Percentiles rank a stretch among this genome's conserved stretches.
phyloP scores from a whole-genome alignment of 92 coral and sea anemone genomes.

The Umimayanthus kanabou region DNA sequence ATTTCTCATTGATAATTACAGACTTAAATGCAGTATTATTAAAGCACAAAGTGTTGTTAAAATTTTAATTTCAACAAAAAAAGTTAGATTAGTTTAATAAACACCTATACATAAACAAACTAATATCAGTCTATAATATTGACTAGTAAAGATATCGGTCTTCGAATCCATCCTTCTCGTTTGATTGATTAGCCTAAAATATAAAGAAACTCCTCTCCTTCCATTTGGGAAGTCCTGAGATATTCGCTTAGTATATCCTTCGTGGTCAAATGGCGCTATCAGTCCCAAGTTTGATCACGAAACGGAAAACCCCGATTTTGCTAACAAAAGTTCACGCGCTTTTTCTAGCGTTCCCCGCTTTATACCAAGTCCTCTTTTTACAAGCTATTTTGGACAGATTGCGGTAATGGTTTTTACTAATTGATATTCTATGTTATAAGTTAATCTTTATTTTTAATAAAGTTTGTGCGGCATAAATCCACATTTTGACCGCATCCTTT shows the following conservation, averaged over 20 bases:
- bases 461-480: neutral
- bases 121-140: neutral
- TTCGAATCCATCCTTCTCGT: neutral
- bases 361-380: neutral
- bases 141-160: constrained; percentile 17
- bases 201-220: neutral
- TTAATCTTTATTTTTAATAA: constrained; percentile 1
- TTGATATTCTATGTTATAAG: neutral
- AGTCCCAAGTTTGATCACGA: neutral
- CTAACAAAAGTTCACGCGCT: neutral
- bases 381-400: neutral
- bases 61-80: no score
- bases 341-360: neutral
- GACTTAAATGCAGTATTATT: no score
- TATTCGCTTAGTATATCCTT: neutral
- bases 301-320: neutral
- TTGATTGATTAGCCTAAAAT: neutral
- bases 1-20: no score
- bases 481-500: constrained; percentile 17
- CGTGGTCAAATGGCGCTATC: neutral
- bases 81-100: constrained; percentile 3
- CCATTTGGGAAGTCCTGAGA: constrained; percentile 8
- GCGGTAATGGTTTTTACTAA: neutral
- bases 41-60: neutral
- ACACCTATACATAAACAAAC: constrained; percentile 11